Evolutionary conservation across 2,888 invertebrate species (phyloP).

Genomic region (Watsonalla cultraria): DNA sequence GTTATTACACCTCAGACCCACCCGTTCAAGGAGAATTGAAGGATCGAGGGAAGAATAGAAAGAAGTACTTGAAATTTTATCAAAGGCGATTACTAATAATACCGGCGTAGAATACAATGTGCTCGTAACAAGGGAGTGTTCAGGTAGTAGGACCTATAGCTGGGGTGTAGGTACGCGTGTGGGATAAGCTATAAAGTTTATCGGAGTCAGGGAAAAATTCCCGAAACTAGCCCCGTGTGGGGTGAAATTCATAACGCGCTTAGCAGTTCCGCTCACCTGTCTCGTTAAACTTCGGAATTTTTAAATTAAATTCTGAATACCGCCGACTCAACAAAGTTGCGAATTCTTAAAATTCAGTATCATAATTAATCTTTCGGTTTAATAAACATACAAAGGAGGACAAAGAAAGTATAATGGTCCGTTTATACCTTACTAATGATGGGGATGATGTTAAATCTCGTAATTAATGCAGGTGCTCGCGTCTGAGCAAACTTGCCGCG

Average conservation of each 20-base stretch:
- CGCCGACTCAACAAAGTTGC: slow-evolving; percentile 65
- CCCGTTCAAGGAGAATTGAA: no score
- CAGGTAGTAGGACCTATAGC: slow-evolving; percentile 37
- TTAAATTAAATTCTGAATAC: slow-evolving; percentile 76
- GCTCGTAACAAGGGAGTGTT: slow-evolving; percentile 21
- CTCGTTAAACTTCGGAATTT: slow-evolving; percentile 76
- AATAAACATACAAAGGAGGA: slow-evolving; percentile 57
- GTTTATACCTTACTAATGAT: slow-evolving; percentile 68
- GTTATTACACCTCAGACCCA: no score
- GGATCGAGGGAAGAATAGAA: no score
- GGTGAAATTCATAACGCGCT: slow-evolving; percentile 75
- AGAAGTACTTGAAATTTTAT: no score
- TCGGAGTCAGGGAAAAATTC: slow-evolving; percentile 60
- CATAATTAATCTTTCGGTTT: slow-evolving; percentile 71
- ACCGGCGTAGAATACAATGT: background rate
- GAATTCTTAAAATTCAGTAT: slow-evolving; percentile 71
- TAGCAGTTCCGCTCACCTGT: slow-evolving; percentile 74
- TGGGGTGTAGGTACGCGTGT: slow-evolving; percentile 42
- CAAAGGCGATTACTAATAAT: background rate
- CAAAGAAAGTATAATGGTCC: slow-evolving; percentile 47
- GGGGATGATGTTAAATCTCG: slow-evolving; percentile 67
- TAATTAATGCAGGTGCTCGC: slow-evolving; percentile 73
- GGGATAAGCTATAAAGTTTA: slow-evolving; percentile 66
- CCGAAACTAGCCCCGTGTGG: slow-evolving; percentile 64
- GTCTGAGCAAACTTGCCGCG: slow-evolving; percentile 45